Base-by-base conservation (phyloP, 2,797 vertebrate species). In the Trichosurus vulpecula region DNA sequence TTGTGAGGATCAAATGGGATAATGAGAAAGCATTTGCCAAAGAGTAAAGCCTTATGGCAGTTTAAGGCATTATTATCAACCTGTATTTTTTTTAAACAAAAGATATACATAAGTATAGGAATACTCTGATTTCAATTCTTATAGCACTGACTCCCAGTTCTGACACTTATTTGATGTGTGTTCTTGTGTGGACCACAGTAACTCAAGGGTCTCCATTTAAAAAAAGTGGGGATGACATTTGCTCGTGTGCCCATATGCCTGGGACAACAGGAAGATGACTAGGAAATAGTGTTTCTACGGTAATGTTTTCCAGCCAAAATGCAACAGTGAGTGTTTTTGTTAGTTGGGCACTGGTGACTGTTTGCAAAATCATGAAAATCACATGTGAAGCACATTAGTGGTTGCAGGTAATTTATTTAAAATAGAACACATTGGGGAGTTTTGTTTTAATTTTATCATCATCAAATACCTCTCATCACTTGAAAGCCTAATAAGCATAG, bases 401-500 rank as follows among this genome's bases (percentile, higher is more conserved):
- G 93, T 92, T 97, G 95, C 52, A 66, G 93, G 52, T 27, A 56
- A 54, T 92, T 94, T 92, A 97, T 96, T 97, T 51, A 92, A 81
- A 92, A n/a, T 0, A 16, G 8, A 52, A 96, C 94, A 96, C 30
- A n/a, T 4, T 47, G 41, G 41, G n/a, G 41, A 81, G 41, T 81
- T 81, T 81, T 81, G 74, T 81, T 81, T 81, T 13, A 93, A 91
- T 87, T 5, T 74, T 57, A 81, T 66, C 61, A 95, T 57, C 52
- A 91, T 92, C 90, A 66, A 5, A 92, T 94, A 31, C 27, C 19
- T 94, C 96, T 97, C 96, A 97, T 95, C 97, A 27, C 90, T 92
- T 95, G n/a, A 22, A 90, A 95, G 94, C 53, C 95, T 97, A 91
- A 95, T 95, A 96, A 91, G 66, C 97, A 97, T 97, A 98, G 98